Evolutionary conservation across 2,888 invertebrate species (phyloP).

Genomic region (Anthrax anthrax): DNA sequence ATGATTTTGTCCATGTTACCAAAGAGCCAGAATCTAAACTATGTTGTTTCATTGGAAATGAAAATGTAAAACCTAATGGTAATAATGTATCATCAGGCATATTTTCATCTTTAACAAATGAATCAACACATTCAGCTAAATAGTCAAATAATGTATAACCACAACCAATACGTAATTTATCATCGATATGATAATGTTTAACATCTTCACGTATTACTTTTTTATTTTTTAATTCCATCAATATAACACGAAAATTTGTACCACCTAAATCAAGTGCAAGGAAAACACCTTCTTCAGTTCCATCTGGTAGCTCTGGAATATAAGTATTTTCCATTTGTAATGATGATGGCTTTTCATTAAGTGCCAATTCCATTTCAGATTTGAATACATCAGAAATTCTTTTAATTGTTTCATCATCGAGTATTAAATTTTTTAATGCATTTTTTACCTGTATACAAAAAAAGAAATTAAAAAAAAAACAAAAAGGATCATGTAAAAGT

Average conservation of each 20-base stretch:
- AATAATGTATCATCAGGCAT: constrained; percentile 21
- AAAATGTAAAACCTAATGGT: constrained; percentile 69
- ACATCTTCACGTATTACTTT: constrained; percentile 43
- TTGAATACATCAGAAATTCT: constrained; percentile 44
- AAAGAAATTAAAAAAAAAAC: constrained; percentile 1
- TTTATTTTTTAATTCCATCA: constrained; percentile 45
- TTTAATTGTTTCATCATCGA: constrained; percentile 33
- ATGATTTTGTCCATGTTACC: constrained; percentile 74
- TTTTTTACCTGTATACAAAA: constrained; percentile 16
- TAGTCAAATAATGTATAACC: constrained; percentile 56
- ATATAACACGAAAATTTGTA: constrained; percentile 62
- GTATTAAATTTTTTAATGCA: constrained; percentile 14
- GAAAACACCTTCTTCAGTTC: constrained; percentile 57
- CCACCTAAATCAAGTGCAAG: constrained; percentile 69
- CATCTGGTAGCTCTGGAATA: constrained; percentile 55
- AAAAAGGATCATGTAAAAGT: no score
- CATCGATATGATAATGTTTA: constrained; percentile 46
- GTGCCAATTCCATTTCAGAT: constrained; percentile 48
- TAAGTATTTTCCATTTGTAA: constrained; percentile 67
- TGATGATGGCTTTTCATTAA: constrained; percentile 46
- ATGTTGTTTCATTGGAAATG: constrained; percentile 67
- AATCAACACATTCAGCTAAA: constrained; percentile 57
- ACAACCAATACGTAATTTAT: constrained; percentile 44
- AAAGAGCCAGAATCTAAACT: constrained; percentile 57
- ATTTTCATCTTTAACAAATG: constrained; percentile 46